Base-by-base conservation (phyloP, 2,888 invertebrate species). In the Andrena trimmerana region DNA sequence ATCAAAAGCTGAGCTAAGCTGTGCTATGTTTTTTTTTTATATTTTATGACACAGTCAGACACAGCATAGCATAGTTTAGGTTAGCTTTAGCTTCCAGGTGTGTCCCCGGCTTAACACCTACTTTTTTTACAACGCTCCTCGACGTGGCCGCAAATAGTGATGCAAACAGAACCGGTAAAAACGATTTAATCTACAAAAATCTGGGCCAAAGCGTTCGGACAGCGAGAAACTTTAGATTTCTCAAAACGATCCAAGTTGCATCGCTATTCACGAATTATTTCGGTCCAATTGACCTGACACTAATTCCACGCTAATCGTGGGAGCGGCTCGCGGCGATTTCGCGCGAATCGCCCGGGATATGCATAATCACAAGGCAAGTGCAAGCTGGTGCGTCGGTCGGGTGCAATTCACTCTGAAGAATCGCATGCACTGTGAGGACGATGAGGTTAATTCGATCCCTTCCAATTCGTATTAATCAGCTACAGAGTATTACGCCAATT, bases 361-460 rank as follows among this genome's bases (percentile, higher is more conserved):
- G 52, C 74, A 66, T 20, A 73, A 73, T 72, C 70, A 57, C 20
- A 60, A 70, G 52, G 65, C 74, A 74, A 36, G 78, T 71, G 57
- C 77, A 86, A 88, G 86, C 83, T 74, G 78, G 75, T 86, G 88
- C 86, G 73, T 83, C 78, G 74, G 57, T 78, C 63, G 57, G 24
- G 71, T 73, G 71, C 69, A 68, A 63, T 70, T 76, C 72, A 29
- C 65, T 60, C 59, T 27, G n/a, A 29, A 62, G 74, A 77, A 81
- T 50, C 71, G 67, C 88, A 87, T 88, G 88, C 88, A 84, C 65
- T 50, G 42, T 29, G 59, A 31, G 57, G 36, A 50, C 16, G 48
- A 65, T 27, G 75, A 62, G 52, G 70, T 60, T 75, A 33, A 60
- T 36, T 60, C 54, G 36, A 52, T 48, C 52, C 54, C 31, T 63